Evolutionary conservation across 2,797 vertebrate genomes (phyloP).

Genomic region (Cryptoblepharus egeriae): DNA sequence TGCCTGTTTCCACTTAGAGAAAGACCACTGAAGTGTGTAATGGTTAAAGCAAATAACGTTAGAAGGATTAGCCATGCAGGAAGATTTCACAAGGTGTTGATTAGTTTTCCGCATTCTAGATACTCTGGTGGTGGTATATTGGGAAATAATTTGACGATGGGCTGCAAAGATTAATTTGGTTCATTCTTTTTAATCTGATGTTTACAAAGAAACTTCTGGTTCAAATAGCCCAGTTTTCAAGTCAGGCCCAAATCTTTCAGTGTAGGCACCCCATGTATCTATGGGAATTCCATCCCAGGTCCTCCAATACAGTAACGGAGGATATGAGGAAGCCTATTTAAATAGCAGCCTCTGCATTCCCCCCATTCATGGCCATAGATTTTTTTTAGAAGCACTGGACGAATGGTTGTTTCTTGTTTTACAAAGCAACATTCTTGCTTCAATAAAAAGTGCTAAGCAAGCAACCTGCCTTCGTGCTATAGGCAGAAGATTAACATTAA

Average conservation of each 20-base stretch:
- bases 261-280: too few species aligned
- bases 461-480: too few species aligned
- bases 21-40: constrained; percentile 40
- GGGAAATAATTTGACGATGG: constrained; percentile 25
- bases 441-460: too few species aligned
- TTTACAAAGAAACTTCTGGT: constrained; percentile 20
- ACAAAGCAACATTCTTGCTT: too few species aligned
- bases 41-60: constrained; percentile 54
- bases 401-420: too few species aligned
- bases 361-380: too few species aligned
- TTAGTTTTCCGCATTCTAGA: constrained; percentile 31
- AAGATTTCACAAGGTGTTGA: constrained; percentile 35
- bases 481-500: too few species aligned
- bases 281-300: too few species aligned
- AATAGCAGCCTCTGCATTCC: too few species aligned
- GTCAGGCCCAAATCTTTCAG: background rate
- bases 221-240: constrained; percentile 34
- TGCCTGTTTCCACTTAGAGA: constrained; percentile 52
- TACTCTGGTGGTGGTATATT: constrained; percentile 9
- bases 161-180: constrained; percentile 8
- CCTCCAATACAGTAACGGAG: too few species aligned
- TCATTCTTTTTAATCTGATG: constrained; percentile 20
- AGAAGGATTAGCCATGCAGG: constrained; percentile 34
- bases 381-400: too few species aligned
- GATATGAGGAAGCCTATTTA: too few species aligned